These are phyloP conservation scores for Mormyrus lacerda DNA, from an alignment of 2,113 vertebrate genomes.

Conservation along the genomic window DNA sequence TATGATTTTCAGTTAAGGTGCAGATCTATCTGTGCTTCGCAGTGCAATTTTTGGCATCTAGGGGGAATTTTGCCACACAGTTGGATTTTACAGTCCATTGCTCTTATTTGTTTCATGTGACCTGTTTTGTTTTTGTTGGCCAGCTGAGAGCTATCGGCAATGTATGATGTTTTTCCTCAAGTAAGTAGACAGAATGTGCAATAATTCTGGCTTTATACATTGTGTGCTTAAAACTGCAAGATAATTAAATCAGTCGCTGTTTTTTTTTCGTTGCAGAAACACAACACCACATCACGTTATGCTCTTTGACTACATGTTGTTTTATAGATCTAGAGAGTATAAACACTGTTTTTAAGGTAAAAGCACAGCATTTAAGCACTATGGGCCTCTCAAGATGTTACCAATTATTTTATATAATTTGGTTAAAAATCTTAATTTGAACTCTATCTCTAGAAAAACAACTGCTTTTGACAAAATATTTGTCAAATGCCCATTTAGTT, in stretches of 20 bases:
- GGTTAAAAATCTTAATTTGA: background rate
- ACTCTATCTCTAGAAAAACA: background rate
- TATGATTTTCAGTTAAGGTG: background rate
- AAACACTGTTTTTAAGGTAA: background rate
- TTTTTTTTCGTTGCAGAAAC: background rate
- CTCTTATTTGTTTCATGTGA: slow-evolving; percentile 24
- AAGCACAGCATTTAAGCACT: background rate
- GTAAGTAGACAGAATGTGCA: background rate
- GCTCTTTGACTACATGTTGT: background rate
- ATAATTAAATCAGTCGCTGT: background rate
- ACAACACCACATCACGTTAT: background rate
- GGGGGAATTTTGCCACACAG: slow-evolving; percentile 16
- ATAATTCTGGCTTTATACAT: background rate
- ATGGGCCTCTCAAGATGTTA: background rate
- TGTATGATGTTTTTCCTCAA: background rate
- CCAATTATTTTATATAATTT: background rate
- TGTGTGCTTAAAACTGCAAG: background rate
- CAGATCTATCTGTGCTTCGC: background rate
- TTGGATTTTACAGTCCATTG: slow-evolving; percentile 18
- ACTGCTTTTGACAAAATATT: background rate
- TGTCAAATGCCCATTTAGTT: background rate
- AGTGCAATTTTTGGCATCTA: background rate
- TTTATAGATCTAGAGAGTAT: background rate
- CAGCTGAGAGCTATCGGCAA: background rate
- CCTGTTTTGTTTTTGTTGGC: slow-evolving; percentile 15